Base-by-base conservation (phyloP, 2,113 vertebrate genomes). In the Semnornis frantzii region DNA sequence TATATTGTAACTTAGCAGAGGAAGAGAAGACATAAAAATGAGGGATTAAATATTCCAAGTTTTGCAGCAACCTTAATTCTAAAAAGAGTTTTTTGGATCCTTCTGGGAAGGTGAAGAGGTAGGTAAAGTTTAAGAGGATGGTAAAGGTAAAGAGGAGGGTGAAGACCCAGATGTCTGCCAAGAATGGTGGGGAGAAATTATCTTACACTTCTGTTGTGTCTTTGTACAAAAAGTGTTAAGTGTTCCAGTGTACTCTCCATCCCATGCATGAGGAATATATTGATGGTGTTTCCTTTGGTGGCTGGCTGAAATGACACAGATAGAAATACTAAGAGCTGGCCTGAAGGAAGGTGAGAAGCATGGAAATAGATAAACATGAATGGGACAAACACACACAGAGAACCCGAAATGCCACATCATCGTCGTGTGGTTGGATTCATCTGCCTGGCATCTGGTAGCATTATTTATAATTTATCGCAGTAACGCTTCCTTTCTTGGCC, bases 231-330 rank as follows among this genome's bases (percentile, higher is more conserved):
- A 52, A 78, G 54, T 54, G 13, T 69, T 83, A 7, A 9, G 48
- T 37, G 16, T 39, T 59, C 62, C 17, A 5, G 34, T 5, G 23
- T 34, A 16, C 25, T 50, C 52, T 86, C 62, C 31, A 17, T 5
- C 4, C 17, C 28, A 3, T 21, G 14, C 2, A 0, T 6, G 23
- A 39, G 19, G 19, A 25, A 15, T 39, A 5, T 13, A 33, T 9
- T 63, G 57, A 23, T 52, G 5, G 24, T 19, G 27, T 62, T 78
- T 44, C 31, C 59, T 74, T 50, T 2, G 1, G 15, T 31, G 75
- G 21, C 65, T 84, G 42, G n/a, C 5, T 55, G 33, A 50, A 69
- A 23, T 37, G 12, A 16, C 64, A 58, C 30, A 24, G 11, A 10
- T 21, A 31, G 11, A 1, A 13, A 46, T 5, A 1, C 6, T 10